Conservation (phyloP, 1,140 invertebrate species). For the Papilio polyxenes region DNA sequence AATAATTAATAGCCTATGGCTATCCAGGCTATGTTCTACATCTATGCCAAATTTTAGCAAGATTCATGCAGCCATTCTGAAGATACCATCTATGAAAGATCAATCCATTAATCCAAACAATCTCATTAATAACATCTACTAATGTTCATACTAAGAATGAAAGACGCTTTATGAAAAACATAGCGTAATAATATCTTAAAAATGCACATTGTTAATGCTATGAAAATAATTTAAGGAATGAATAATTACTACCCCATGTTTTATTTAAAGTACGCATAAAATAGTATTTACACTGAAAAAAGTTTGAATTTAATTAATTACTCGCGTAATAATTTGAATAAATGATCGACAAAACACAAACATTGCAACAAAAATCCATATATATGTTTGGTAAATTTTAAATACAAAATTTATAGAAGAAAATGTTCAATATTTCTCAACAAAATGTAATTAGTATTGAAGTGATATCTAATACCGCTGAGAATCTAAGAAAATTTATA, state of each 20-base stretch:
- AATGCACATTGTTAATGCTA: neutral
- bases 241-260: neutral
- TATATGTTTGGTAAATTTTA: neutral
- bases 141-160: neutral
- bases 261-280: neutral
- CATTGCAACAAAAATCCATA: neutral
- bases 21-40: no score
- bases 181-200: neutral
- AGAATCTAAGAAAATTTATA: no score
- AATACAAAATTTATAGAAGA: neutral
- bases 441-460: neutral
- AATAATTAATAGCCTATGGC: no score
- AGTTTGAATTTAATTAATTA: neutral
- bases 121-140: neutral
- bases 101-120: no score
- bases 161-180: neutral
- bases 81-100: no score
- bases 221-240: neutral
- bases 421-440: neutral
- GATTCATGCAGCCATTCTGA: no score
- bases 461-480: no score
- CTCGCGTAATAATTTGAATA: no score
- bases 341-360: neutral
- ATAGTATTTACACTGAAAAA: neutral
- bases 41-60: no score